A percentile compares a stretch with the other conserved stretches of the same genome.
These are phyloP conservation scores for Callyntrura sp. DNA, from an alignment of 2,888 invertebrate genomes.

Conservation along the genomic window DNA sequence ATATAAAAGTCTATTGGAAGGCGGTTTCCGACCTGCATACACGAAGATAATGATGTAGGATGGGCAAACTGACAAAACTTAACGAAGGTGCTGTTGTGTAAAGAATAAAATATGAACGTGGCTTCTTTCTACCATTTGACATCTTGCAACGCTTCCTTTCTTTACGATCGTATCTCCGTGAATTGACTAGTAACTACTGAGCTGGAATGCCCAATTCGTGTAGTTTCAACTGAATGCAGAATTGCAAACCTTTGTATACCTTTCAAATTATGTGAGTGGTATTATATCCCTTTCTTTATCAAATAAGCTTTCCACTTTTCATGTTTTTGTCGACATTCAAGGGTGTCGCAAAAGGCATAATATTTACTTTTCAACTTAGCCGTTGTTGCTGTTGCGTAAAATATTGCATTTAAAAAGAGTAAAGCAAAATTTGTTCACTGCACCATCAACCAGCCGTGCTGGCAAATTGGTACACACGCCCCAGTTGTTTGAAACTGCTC, in stretches of 20 bases:
- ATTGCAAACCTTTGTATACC: not conserved
- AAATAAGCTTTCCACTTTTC: conserved; percentile 29
- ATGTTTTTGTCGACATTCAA: no score
- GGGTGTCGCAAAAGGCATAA: no score
- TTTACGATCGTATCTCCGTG: conserved; percentile 3
- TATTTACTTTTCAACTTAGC: not conserved
- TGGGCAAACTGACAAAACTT: conserved; percentile 22
- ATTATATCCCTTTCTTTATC: not conserved
- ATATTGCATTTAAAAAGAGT: conserved; percentile 8
- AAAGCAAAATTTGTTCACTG: conserved; percentile 26
- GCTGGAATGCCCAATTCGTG: conserved; percentile 44
- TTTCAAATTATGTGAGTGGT: not conserved
- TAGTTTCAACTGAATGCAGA: not conserved
- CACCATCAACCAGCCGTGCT: not conserved
- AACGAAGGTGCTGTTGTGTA: conserved; percentile 27
- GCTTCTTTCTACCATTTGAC: not conserved
- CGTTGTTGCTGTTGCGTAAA: not conserved
- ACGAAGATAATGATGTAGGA: conserved; percentile 29
- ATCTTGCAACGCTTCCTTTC: not conserved
- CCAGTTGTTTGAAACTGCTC: conserved; percentile 44
- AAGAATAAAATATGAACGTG: not conserved
- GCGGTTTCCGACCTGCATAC: conserved; percentile 19
- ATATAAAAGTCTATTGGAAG: not conserved
- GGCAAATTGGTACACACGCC: conserved; percentile 57
- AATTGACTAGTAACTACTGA: not conserved